These are phyloP conservation scores for Lochmaea crataegi DNA, from an alignment of 2,888 invertebrate species.

Conservation along the genomic window DNA sequence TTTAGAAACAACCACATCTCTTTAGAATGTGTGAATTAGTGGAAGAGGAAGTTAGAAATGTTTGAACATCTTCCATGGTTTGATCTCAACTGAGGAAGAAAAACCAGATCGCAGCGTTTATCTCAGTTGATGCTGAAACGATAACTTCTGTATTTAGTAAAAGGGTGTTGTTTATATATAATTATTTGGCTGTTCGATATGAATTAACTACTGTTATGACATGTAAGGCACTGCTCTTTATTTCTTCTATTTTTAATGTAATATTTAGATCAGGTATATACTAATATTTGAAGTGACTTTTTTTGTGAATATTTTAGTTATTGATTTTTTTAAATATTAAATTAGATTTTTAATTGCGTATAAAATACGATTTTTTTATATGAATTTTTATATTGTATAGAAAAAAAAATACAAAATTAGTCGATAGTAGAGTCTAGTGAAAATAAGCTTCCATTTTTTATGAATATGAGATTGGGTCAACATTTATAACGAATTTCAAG, in stretches of 20 bases:
- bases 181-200: conserved; percentile 58
- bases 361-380: conserved; percentile 28
- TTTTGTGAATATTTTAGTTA: conserved; percentile 37
- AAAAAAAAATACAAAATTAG: conserved; percentile 24
- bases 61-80: no score
- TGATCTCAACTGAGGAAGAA: no score
- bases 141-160: no score
- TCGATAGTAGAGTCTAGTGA: conserved; percentile 3
- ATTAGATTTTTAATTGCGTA: conserved; percentile 29
- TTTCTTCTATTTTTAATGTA: conserved; percentile 21
- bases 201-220: conserved; percentile 53
- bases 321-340: conserved; percentile 41
- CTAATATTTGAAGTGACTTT: conserved; percentile 12
- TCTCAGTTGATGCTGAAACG: no score
- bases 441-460: conserved; percentile 7
- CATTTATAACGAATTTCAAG: background rate
- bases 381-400: conserved; percentile 34
- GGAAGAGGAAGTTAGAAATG: no score
- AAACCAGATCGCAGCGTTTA: no score
- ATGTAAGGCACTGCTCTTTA: conserved; percentile 39
- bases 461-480: background rate
- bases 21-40: no score
- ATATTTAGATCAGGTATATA: conserved; percentile 4
- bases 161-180: no score
- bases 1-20: no score